Base-by-base conservation (phyloP, 2,797 vertebrate species). In the Falco naumanni region DNA sequence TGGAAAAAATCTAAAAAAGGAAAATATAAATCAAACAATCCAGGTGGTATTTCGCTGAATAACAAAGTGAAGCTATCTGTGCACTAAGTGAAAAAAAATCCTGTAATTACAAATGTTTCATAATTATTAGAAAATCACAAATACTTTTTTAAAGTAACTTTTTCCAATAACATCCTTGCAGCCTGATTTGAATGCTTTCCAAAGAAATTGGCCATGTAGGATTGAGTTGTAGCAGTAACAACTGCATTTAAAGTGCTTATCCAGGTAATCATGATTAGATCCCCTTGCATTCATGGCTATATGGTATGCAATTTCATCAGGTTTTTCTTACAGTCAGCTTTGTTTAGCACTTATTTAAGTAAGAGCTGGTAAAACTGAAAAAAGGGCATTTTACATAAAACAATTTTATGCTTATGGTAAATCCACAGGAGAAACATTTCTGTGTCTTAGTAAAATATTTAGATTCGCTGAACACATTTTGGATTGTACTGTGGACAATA, bases 201-300 rank as follows among this genome's bases (percentile, higher is more conserved):
- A 72, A 51, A 34, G 65, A 89, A 89, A 72, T 16, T 63, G 33
- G 24, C 25, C 6, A 0, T 9, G 13, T 51, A 78, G 15, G 25
- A 65, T 54, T 72, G 57, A 93, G 90, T 69, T 86, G 61, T 20
- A 64, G 47, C 20, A 83, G 22, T 75, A 91, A 70, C 26, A 77
- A 80, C 29, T 19, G n/a, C 60, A 78, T 75, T 91, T 72, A 75
- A 87, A 45, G 59, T 90, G 61, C 34, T 78, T 89, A 29, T 93
- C 61, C 69, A 9, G 3, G 19, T 80, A 95, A 82, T 84, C 6
- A 3, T 51, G 10, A 80, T 86, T 78, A 84, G 48, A 71, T n/a
- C 6, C 14, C 66, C 41, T 70, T 22, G 11, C 47, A 76, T 39
- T 90, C 63, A 87, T 59, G 54, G 17, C 20, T 71, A 28, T 60